Evolutionary conservation across 2,888 invertebrate genomes (phyloP).

Genomic region (Microdon myrmicae): DNA sequence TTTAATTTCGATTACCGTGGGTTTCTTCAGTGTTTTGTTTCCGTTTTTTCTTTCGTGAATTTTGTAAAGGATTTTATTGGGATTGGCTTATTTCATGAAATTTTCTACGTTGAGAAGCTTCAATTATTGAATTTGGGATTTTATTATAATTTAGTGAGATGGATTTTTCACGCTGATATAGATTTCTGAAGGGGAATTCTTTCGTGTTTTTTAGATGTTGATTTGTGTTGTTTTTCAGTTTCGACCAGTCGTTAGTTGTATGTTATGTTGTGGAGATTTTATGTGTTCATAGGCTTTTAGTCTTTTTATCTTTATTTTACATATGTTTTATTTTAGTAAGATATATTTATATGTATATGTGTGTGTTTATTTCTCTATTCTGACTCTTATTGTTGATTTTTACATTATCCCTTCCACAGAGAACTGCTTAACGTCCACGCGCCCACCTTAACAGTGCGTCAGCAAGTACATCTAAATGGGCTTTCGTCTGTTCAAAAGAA

Average conservation of each 20-base stretch:
- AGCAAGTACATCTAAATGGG: constrained; percentile 92
- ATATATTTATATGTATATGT: constrained; percentile 7
- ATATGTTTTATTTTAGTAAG: constrained; percentile 13
- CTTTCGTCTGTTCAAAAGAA: constrained; percentile 84
- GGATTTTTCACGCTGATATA: constrained; percentile 36
- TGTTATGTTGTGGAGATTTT: constrained; percentile 7
- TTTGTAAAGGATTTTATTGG: constrained; percentile 10
- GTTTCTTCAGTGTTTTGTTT: constrained; percentile 15
- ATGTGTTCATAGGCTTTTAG: constrained; percentile 48
- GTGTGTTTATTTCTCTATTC: constrained; percentile 26
- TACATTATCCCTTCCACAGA: constrained; percentile 43
- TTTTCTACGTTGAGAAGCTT: constrained; percentile 22
- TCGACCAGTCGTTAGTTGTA: constrained; percentile 32
- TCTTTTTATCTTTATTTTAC: constrained; percentile 35
- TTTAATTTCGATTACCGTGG: constrained; percentile 38
- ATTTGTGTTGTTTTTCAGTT: constrained; percentile 27
- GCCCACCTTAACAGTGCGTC: constrained; percentile 95
- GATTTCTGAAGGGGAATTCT: constrained; percentile 2
- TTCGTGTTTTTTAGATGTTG: constrained; percentile 16
- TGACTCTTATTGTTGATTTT: constrained; percentile 43
- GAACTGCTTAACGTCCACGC: constrained; percentile 84
- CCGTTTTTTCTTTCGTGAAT: constrained; percentile 1
- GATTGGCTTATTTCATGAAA: constrained; percentile 46
- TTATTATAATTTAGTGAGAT: constrained; percentile 17
- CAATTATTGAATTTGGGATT: constrained; percentile 34